Evolutionary conservation across 1,140 invertebrate genomes (phyloP).

Genomic region (Epicauta chinensis): DNA sequence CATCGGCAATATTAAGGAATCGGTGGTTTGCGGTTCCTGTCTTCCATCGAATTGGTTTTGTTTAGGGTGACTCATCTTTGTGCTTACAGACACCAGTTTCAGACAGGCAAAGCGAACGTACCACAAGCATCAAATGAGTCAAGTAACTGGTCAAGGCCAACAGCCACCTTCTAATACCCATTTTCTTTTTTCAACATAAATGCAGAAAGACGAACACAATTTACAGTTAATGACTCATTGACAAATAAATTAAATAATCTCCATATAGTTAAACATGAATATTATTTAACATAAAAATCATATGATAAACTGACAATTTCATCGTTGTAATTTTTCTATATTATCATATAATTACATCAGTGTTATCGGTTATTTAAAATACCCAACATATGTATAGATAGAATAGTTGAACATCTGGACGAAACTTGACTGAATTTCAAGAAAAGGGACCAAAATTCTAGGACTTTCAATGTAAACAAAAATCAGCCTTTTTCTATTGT

Average conservation of each 20-base stretch:
- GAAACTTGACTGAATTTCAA: conserved; percentile 4
- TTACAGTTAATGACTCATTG: too few species aligned
- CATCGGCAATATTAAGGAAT: background rate
- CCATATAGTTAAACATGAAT: too few species aligned
- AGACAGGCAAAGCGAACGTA: conserved; percentile 9
- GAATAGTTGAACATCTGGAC: conserved; percentile 6
- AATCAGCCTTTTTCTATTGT: background rate
- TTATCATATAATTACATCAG: too few species aligned
- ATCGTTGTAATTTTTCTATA: too few species aligned
- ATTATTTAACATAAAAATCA: too few species aligned
- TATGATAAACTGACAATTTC: too few species aligned
- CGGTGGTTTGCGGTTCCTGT: conserved; percentile 9
- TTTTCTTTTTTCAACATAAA: conserved; percentile 17
- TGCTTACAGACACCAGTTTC: conserved; percentile 13
- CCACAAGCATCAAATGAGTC: conserved; percentile 22
- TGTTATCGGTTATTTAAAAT: too few species aligned
- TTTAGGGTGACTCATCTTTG: conserved; percentile 13
- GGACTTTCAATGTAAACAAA: background rate
- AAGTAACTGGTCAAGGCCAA: conserved; percentile 26
- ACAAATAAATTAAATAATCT: too few species aligned
- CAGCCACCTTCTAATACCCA: conserved; percentile 23
- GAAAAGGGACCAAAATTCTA: conserved; percentile 15
- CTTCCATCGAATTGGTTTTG: conserved; percentile 6
- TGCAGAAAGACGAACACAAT: conserved; percentile 13
- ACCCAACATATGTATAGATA: too few species aligned